A percentile compares a stretch with the other conserved stretches of the same genome.
phyloP scores from a whole-genome alignment of 64 coral and sea anemone species.

The Dendronephthya gigantea region DNA sequence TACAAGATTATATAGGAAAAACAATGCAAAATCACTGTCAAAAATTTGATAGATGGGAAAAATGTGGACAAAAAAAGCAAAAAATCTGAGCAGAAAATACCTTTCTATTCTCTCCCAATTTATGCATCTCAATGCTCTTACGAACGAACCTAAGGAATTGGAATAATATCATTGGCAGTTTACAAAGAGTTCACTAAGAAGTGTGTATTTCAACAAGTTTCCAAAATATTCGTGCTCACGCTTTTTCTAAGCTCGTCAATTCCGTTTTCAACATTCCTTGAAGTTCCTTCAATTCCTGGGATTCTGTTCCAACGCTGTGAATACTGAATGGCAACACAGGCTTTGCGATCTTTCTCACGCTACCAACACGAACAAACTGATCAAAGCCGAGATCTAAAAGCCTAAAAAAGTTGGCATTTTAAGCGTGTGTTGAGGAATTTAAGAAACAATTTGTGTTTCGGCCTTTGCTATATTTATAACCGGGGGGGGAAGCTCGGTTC shows the following conservation, averaged over 20 bases:
- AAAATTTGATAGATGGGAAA: too few species aligned
- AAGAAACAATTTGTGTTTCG: too few species aligned
- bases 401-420: background rate
- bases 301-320: background rate
- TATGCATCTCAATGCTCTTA: conserved; percentile 61
- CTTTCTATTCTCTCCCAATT: conserved; percentile 54
- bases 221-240: conserved; percentile 18
- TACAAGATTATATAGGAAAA: too few species aligned
- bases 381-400: background rate
- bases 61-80: too few species aligned
- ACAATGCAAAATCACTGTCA: too few species aligned
- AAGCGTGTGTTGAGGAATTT: background rate
- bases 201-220: too few species aligned
- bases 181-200: too few species aligned
- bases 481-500: too few species aligned
- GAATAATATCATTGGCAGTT: background rate
- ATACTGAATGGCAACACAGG: background rate
- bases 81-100: background rate
- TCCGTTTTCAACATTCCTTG: conserved; percentile 11
- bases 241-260: conserved; percentile 40
- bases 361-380: conserved; percentile 1
- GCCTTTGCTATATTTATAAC: too few species aligned
- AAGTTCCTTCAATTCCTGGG: background rate
- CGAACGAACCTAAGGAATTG: conserved; percentile 32
- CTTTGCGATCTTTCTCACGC: background rate